These are phyloP conservation scores for Eutrigla gurnardus DNA, from an alignment of 2,797 vertebrate genomes.

Conservation along the genomic window DNA sequence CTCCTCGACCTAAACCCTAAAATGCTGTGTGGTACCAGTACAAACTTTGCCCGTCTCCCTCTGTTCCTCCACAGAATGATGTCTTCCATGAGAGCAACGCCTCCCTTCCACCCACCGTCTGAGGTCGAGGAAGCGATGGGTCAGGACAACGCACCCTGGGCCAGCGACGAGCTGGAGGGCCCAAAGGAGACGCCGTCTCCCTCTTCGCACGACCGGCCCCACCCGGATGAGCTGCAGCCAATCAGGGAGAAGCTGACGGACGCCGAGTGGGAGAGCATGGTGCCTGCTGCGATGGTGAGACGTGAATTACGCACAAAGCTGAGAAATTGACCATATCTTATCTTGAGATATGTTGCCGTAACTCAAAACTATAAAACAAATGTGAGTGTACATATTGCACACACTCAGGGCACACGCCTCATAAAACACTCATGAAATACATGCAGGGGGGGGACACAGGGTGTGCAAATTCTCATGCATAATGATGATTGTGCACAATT, in stretches of 20 bases:
- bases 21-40: background rate
- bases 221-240: constrained; percentile 86
- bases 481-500: constrained; percentile 59
- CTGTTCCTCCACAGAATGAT: constrained; percentile 88
- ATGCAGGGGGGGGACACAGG: constrained; percentile 37
- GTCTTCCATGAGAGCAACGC: constrained; percentile 95
- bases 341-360: constrained; percentile 48
- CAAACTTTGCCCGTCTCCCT: background rate
- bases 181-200: constrained; percentile 83
- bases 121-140: constrained; percentile 90
- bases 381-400: constrained; percentile 41
- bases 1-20: background rate
- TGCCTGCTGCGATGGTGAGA: constrained; percentile 90
- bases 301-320: constrained; percentile 28
- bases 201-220: constrained; percentile 85
- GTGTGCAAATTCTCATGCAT: constrained; percentile 66
- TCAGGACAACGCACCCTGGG: constrained; percentile 87
- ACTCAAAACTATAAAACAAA: constrained; percentile 55
- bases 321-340: constrained; percentile 47
- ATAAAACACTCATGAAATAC: constrained; percentile 68
- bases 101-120: constrained; percentile 89
- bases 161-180: constrained; percentile 86
- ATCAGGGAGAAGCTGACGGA: constrained; percentile 88
- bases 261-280: constrained; percentile 90
- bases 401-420: constrained; percentile 44